A percentile compares a stretch with the other conserved stretches of the same genome.
Evolutionary conservation across 2,888 invertebrate genomes (phyloP).

Genomic region (Loripinus fragilis): DNA sequence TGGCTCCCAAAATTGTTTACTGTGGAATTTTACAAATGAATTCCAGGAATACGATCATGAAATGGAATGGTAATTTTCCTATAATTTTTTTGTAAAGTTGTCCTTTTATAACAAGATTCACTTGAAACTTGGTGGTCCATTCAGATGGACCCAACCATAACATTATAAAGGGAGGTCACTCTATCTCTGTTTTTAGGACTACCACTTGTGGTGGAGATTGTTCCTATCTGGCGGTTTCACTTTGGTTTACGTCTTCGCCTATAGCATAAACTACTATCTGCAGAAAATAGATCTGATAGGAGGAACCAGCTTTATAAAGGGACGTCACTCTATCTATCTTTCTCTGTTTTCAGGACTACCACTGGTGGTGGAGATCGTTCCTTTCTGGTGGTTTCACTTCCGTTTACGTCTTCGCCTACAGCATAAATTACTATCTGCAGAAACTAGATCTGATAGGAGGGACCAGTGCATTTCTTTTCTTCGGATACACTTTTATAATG

Average conservation of each 20-base stretch:
- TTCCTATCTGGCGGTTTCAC: conserved; percentile 99
- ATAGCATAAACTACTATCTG: conserved; percentile 99
- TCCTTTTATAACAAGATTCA: no score
- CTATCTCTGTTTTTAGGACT: conserved; percentile 92
- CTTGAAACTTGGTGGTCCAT: no score
- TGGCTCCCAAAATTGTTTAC: no score
- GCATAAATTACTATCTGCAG: conserved; percentile 98
- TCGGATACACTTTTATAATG: conserved; percentile 99
- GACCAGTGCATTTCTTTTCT: conserved; percentile 98
- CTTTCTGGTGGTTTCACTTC: conserved; percentile 98
- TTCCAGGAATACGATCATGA: no score
- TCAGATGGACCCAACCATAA: no score
- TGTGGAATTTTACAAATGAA: no score
- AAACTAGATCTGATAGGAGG: conserved; percentile 97
- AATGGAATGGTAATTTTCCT: no score
- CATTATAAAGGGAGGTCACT: no score
- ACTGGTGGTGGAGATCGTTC: conserved; percentile 99
- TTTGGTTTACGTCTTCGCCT: conserved; percentile 97
- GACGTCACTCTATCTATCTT: no score
- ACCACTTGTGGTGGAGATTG: conserved; percentile 99
- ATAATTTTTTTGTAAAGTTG: no score
- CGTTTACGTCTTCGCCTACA: conserved; percentile 97
- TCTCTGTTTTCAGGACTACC: conserved; percentile 90
- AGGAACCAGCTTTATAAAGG: no score
- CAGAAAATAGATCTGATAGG: conserved; percentile 98